Evolutionary conservation across 2,888 invertebrate genomes (phyloP), one percentile per base, ranked within the genome.

Genomic region (Bimastos eiseni): DNA sequence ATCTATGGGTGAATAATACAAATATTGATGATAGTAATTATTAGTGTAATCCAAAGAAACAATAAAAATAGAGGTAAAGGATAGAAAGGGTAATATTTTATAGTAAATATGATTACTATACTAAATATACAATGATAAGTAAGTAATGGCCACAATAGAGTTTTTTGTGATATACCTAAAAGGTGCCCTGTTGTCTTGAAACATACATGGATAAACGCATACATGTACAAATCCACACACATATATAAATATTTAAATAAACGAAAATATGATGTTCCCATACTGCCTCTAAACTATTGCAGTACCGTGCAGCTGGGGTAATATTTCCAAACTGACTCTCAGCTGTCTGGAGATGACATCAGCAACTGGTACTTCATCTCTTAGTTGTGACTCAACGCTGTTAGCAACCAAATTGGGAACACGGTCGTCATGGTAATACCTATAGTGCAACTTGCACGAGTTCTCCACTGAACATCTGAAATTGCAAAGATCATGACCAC

Each of bases 361-460:
- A 70, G 2, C n/a, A 1, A n/a, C 21, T 49, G 49, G 49, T 49
- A 49, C 70, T 70, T 70, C n/a, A n/a, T 30, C 70, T n/a, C 8
- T 13, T 5, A n/a, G n/a, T 8, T 30, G 3, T 11, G n/a, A n/a
- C 70, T 70, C 70, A 8, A 11, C 17, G 70, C 70, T n/a, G n/a
- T 70, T 70, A 70, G n/a, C 70, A 70, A 5, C 70, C 70, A 70
- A n/a, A 8, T 70, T n/a, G 8, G 70, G 70, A 70, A 8, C 70
- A 70, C 30, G n/a, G 70, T 41, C 44, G 30, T 33, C 90, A 36
- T 89, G 90, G 33, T 70, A 70, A 34, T 55, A 89, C n/a, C 37
- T 49, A 30, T 83, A 55, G 36, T 89, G 90, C 49, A 89, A 49
- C 21, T 89, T n/a, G n/a, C n/a, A 19, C 11, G 90, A 49, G 37